Evolutionary conservation across 2,113 vertebrate genomes (phyloP), one percentile per base, ranked within the genome.

Genomic region (Dromas ardeola): DNA sequence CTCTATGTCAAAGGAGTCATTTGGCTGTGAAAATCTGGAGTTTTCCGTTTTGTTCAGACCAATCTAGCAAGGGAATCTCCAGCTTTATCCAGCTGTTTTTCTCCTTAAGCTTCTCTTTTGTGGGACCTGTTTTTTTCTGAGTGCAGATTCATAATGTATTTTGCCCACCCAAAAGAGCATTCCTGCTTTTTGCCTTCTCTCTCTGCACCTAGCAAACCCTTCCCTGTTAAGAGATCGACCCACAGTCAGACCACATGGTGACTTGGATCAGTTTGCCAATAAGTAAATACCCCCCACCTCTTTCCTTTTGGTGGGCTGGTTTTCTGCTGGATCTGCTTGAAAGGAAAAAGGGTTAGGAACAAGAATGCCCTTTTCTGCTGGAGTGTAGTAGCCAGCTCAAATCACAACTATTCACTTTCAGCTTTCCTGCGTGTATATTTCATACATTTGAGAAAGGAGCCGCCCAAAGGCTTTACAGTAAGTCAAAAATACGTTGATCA

Each of bases 401-500:
- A 65, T 53, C 49, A 65, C 49, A 94, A 49, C n/a, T 76, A 70
- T 94, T 80, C 74, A 17, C 29, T 69, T 30, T 85, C 61, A 73
- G 40, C 36, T 91, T 95, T 91, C 36, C 65, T 76, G 34, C 10
- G 58, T 55, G 21, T 74, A 29, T 86, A 81, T 82, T 87, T 91
- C 10, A 38, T 72, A 62, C 15, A 72, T 58, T 76, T 88, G 36
- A 30, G 62, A 92, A 92, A 86, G 34, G 22, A 94, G 9, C 40
- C 58, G 16, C 69, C 50, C 59, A 90, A 70, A 92, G 61, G 25
- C 70, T 93, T 82, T 70, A 65, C 29, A 93, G 53, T 61, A 53
- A 84, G 36, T 86, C 72, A 94, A 87, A 95, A 95, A 89, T 69
- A 94, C 17, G 30, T 56, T 87, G 43, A 59, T 76, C 70, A 91